A percentile compares a stretch with the other conserved stretches of the same genome.
Evolutionary conservation across 1,140 invertebrate species (phyloP).

Genomic region (Drosophila repleta): DNA sequence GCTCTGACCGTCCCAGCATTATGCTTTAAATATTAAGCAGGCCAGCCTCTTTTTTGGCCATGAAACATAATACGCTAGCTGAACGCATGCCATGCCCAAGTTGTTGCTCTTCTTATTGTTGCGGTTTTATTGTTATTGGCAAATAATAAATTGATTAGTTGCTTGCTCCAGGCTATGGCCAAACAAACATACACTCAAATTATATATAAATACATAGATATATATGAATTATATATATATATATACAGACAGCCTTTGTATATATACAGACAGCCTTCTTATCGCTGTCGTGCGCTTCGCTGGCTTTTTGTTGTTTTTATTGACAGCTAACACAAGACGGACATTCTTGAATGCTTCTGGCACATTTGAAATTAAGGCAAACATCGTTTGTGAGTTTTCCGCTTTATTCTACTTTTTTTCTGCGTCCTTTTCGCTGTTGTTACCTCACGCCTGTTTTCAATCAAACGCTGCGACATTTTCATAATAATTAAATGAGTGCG

Average conservation of each 20-base stretch:
- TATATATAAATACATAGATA: neutral
- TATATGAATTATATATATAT: neutral
- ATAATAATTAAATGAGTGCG: constrained; percentile 27
- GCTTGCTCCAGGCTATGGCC: constrained; percentile 13
- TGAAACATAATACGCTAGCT: constrained; percentile 53
- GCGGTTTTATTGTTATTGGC: constrained; percentile 62
- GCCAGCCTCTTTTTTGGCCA: neutral
- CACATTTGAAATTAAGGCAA: constrained; percentile 60
- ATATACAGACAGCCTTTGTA: no score
- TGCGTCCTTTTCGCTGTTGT: constrained; percentile 24
- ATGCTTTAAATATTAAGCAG: constrained; percentile 66
- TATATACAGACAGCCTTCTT: constrained; percentile 19
- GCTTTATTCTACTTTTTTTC: constrained; percentile 20
- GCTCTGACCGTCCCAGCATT: constrained; percentile 17
- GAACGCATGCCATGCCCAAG: constrained; percentile 34
- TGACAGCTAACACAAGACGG: constrained; percentile 26
- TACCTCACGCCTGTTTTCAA: constrained; percentile 15
- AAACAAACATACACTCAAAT: neutral
- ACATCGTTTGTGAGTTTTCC: constrained; percentile 41
- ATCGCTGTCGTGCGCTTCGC: constrained; percentile 52
- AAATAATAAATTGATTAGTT: constrained; percentile 80
- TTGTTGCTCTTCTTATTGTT: constrained; percentile 43
- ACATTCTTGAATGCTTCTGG: constrained; percentile 17
- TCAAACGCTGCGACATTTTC: constrained; percentile 27
- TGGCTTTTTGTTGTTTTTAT: constrained; percentile 64